These are phyloP conservation scores for Syngnathus acus DNA, from an alignment of 2,797 vertebrate genomes.

Conservation along the genomic window DNA sequence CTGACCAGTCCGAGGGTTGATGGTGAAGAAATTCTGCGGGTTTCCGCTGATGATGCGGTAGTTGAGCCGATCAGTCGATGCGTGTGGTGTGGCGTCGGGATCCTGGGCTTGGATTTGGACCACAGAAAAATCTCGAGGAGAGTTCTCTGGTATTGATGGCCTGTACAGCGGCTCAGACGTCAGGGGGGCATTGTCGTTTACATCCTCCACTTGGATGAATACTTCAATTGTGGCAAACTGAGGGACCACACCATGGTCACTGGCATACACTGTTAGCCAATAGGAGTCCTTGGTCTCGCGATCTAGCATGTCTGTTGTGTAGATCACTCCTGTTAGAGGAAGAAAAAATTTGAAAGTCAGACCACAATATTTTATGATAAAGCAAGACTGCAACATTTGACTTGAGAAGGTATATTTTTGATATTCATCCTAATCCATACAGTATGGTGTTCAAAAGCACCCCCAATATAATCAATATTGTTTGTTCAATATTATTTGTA, in stretches of 20 bases:
- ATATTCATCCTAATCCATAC: no score
- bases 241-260: constrained; percentile 86
- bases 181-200: constrained; percentile 91
- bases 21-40: constrained; percentile 92
- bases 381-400: neutral
- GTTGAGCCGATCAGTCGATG: constrained; percentile 68
- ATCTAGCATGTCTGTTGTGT: constrained; percentile 87
- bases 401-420: no score
- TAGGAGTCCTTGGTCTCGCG: constrained; percentile 90
- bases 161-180: constrained; percentile 89
- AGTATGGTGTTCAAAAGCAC: neutral
- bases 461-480: no score
- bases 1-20: constrained; percentile 88
- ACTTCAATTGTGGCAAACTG: constrained; percentile 85
- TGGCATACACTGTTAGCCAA: constrained; percentile 92
- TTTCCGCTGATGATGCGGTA: constrained; percentile 91
- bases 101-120: constrained; percentile 92
- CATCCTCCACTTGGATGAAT: constrained; percentile 87
- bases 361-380: neutral
- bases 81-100: constrained; percentile 73
- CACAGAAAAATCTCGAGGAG: constrained; percentile 85
- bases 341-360: neutral
- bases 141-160: constrained; percentile 81
- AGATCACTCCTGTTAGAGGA: constrained; percentile 77
- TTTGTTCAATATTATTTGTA: neutral